Evolutionary conservation across 2,888 invertebrate genomes (phyloP).

Genomic region (Nycteola revayana): DNA sequence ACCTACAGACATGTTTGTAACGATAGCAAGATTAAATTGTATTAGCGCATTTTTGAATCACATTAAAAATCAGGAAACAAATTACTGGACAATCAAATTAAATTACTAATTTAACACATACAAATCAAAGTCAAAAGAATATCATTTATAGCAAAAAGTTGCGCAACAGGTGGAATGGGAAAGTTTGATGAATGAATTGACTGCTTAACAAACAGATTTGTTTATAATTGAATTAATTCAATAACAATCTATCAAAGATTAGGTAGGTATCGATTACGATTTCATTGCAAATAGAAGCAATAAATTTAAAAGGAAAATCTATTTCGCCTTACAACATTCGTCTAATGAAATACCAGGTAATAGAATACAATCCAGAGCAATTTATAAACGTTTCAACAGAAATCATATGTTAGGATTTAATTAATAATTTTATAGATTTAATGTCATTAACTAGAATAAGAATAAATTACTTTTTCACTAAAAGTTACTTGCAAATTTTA

Average conservation of each 20-base stretch:
- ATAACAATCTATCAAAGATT: conserved; percentile 24
- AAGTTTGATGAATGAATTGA: conserved; percentile 37
- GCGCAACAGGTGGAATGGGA: conserved; percentile 29
- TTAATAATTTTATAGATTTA: too few relatives aligned
- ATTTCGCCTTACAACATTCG: conserved; percentile 21
- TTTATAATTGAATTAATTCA: conserved; percentile 27
- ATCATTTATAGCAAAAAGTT: conserved; percentile 26
- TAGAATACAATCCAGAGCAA: conserved; percentile 24
- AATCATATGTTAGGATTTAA: conserved; percentile 7
- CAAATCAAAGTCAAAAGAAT: conserved; percentile 41
- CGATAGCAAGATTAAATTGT: too few relatives aligned
- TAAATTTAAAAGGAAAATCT: conserved; percentile 22
- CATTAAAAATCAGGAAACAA: too few relatives aligned
- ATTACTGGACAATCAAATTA: conserved; percentile 25
- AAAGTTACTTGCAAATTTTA: conserved; percentile 8
- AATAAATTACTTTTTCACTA: conserved; percentile 7
- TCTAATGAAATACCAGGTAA: too few relatives aligned
- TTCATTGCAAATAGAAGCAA: conserved; percentile 19
- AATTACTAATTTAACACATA: conserved; percentile 38
- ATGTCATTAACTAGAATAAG: conserved; percentile 3
- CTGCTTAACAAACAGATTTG: conserved; percentile 31
- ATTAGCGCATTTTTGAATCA: too few relatives aligned
- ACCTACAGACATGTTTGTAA: too few relatives aligned
- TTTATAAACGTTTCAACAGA: conserved; percentile 9
- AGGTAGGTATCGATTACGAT: conserved; percentile 25